A percentile compares a stretch with the other conserved stretches of the same genome.
These are phyloP conservation scores for Trididemnum clinides DNA, from an alignment of 23 tunicate genomes.

Conservation along the genomic window DNA sequence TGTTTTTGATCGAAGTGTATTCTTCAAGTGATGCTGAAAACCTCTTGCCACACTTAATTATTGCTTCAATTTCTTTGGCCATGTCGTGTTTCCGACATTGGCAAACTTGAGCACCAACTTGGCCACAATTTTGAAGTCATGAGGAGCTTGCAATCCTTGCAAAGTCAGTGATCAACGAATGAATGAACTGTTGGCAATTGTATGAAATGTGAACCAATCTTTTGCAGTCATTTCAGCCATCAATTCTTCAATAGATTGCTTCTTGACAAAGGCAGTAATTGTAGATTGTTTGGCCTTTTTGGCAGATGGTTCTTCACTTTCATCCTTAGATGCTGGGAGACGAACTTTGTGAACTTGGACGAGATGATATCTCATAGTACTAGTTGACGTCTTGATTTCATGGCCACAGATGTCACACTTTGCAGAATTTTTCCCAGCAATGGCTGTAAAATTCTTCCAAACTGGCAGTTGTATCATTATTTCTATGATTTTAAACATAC, in stretches of 20 bases:
- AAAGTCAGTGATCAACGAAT: neutral
- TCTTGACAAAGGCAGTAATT: slow-evolving; percentile 34
- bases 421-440: slow-evolving; percentile 33
- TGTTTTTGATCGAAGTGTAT: no score
- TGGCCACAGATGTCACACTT: slow-evolving; percentile 31
- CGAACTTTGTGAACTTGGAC: slow-evolving; percentile 24
- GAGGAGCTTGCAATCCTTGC: neutral
- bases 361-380: slow-evolving; percentile 20
- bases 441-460: slow-evolving; percentile 30
- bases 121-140: neutral
- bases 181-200: slow-evolving; percentile 17
- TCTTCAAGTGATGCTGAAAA: neutral
- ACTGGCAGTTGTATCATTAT: slow-evolving; percentile 20
- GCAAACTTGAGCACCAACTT: no score
- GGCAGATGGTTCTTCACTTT: slow-evolving; percentile 32
- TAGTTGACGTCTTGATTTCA: slow-evolving; percentile 34
- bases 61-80: no score
- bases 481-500: slow-evolving; percentile 23
- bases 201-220: slow-evolving; percentile 4
- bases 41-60: no score
- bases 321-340: slow-evolving; percentile 14
- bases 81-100: no score
- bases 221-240: no score
- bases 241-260: neutral
- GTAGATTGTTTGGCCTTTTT: slow-evolving; percentile 26